Conservation (phyloP, 2,113 vertebrate genomes). For the Deroptyus accipitrinus region DNA sequence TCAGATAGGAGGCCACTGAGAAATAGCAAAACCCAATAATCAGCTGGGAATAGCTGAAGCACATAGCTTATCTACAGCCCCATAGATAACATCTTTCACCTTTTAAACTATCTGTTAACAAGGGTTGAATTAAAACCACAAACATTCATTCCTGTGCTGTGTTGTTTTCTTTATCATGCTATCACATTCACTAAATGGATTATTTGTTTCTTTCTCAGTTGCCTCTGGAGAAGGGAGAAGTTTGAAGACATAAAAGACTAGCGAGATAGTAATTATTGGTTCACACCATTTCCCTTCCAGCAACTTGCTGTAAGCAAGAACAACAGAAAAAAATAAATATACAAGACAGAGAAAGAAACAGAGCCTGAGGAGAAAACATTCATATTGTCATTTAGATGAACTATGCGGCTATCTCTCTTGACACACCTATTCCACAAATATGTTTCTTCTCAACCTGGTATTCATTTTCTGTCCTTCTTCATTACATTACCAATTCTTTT, state of each 20-base stretch:
- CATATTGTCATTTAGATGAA: slow-evolving; percentile 60
- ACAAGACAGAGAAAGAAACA: slow-evolving; percentile 39
- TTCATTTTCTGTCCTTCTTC: slow-evolving; percentile 61
- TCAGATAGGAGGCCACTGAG: background rate
- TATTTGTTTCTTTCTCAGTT: slow-evolving; percentile 28
- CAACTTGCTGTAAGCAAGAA: slow-evolving; percentile 55
- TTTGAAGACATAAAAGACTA: slow-evolving; percentile 26
- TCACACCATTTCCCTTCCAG: slow-evolving; percentile 1
- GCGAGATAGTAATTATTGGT: slow-evolving; percentile 38
- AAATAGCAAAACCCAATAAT: background rate
- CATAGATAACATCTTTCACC: background rate
- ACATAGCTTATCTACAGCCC: background rate
- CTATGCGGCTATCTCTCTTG: slow-evolving; percentile 48
- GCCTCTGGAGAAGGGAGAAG: background rate
- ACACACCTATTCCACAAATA: slow-evolving; percentile 50
- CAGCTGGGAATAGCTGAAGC: background rate
- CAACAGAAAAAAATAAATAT: slow-evolving; percentile 16
- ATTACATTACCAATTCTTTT: slow-evolving; percentile 45
- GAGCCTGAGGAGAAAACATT: slow-evolving; percentile 38
- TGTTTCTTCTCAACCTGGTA: slow-evolving; percentile 50
- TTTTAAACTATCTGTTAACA: background rate
- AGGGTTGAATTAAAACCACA: background rate
- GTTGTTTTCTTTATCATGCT: background rate
- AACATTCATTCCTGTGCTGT: background rate
- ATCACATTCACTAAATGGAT: background rate